These are phyloP conservation scores for Nettapus auritus DNA, from an alignment of 2,113 vertebrate genomes.

Conservation along the genomic window DNA sequence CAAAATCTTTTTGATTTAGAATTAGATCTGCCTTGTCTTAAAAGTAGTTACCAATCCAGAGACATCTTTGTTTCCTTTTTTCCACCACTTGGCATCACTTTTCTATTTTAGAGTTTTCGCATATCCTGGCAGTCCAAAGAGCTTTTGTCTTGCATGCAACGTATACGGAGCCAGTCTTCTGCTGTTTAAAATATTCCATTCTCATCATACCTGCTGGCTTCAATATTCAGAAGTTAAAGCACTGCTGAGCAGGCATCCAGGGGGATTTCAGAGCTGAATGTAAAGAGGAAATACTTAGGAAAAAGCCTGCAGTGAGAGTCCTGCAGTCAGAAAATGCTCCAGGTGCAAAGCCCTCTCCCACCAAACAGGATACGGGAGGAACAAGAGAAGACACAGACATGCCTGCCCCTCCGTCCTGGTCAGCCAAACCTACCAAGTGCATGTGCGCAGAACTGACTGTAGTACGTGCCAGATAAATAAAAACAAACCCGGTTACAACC, in stretches of 20 bases:
- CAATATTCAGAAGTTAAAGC: slow-evolving; percentile 65
- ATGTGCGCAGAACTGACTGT: background rate
- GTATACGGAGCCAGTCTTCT: background rate
- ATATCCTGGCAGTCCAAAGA: background rate
- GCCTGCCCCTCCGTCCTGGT: background rate
- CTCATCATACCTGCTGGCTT: slow-evolving; percentile 62
- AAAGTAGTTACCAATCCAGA: background rate
- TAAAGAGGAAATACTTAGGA: slow-evolving; percentile 19
- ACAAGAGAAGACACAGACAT: background rate
- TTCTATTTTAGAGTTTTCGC: background rate
- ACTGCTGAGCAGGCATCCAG: slow-evolving; percentile 44
- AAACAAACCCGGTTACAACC: background rate
- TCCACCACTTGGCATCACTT: background rate
- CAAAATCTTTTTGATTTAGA: background rate
- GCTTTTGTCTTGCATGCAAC: background rate
- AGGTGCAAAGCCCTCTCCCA: background rate
- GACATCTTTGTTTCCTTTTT: background rate
- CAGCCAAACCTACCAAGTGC: background rate
- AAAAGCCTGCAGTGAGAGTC: background rate
- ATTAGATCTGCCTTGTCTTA: background rate
- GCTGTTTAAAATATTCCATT: slow-evolving; percentile 49
- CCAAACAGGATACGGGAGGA: background rate
- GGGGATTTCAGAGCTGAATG: slow-evolving; percentile 57
- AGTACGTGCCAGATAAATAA: background rate
- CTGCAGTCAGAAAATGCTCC: background rate